These are phyloP conservation scores for Pomatorhinus ruficollis DNA, from an alignment of 2,113 vertebrate genomes.

Conservation along the genomic window DNA sequence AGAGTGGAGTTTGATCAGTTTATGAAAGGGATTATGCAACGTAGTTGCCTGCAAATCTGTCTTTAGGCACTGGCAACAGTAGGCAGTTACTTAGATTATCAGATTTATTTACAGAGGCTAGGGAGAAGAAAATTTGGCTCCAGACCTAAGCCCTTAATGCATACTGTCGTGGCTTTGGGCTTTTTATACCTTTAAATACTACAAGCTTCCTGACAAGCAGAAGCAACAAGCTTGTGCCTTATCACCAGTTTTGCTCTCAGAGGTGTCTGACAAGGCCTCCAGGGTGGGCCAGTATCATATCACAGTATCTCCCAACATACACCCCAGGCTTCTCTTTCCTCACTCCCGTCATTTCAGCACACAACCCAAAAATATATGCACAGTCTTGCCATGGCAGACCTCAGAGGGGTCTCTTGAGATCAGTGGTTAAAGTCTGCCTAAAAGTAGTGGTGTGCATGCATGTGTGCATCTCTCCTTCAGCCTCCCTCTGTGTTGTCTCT, in stretches of 20 bases:
- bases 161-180: not conserved
- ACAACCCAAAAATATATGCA: not conserved
- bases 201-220: not conserved
- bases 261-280: not conserved
- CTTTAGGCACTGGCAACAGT: not conserved
- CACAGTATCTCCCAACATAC: not conserved
- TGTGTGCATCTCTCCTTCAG: not conserved
- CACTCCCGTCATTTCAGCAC: fast-evolving
- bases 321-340: not conserved
- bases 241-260: not conserved
- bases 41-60: not conserved
- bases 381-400: not conserved
- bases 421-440: not conserved
- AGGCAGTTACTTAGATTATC: not conserved
- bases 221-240: not conserved
- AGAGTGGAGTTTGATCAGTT: not conserved
- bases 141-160: not conserved
- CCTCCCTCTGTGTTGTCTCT: not conserved
- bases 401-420: not conserved
- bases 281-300: not conserved
- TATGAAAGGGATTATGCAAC: not conserved
- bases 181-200: not conserved
- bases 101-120: not conserved
- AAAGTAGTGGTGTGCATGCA: not conserved
- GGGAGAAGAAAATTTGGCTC: not conserved